Evolutionary conservation across 1,140 invertebrate genomes (phyloP).

Genomic region (Propsilocerus akamusi): DNA sequence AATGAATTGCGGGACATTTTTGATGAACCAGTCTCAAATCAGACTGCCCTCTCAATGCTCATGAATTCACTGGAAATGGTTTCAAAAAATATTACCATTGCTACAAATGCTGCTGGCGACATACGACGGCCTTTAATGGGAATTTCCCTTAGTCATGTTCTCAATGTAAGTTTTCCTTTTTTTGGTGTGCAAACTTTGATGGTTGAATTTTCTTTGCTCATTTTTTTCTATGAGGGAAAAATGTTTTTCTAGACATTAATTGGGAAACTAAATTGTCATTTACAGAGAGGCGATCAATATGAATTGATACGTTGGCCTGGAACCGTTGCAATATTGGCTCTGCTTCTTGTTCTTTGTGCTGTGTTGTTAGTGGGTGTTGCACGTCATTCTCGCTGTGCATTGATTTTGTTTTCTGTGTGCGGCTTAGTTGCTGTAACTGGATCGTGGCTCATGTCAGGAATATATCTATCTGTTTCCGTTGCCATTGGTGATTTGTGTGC

Average conservation of each 20-base stretch:
- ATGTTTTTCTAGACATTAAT: background rate
- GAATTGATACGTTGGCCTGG: conserved; percentile 53
- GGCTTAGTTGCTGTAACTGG: conserved; percentile 77
- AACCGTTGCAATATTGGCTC: conserved; percentile 56
- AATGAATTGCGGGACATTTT: conserved; percentile 49
- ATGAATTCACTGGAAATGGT: conserved; percentile 43
- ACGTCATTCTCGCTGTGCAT: conserved; percentile 47
- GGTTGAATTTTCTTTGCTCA: too few species aligned
- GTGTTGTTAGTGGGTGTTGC: conserved; percentile 65
- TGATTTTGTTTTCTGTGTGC: conserved; percentile 42
- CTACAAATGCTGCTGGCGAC: conserved; percentile 48
- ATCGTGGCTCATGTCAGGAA: conserved; percentile 69
- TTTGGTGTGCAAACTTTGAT: too few species aligned
- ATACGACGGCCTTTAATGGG: conserved; percentile 48
- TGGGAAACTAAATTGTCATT: conserved; percentile 5
- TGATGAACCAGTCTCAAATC: conserved; percentile 52
- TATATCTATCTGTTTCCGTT: conserved; percentile 63
- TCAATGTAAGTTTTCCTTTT: conserved; percentile 27
- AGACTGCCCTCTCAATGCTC: conserved; percentile 44
- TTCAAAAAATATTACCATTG: conserved; percentile 46
- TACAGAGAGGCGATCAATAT: conserved; percentile 30
- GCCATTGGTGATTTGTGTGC: conserved; percentile 59
- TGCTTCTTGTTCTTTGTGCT: conserved; percentile 59
- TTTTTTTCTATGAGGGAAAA: background rate
- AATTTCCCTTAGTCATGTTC: conserved; percentile 40